A percentile compares a stretch with the other conserved stretches of the same genome.
These are phyloP conservation scores for Bombus pyrosoma DNA, from an alignment of 1,140 invertebrate species.

Conservation along the genomic window DNA sequence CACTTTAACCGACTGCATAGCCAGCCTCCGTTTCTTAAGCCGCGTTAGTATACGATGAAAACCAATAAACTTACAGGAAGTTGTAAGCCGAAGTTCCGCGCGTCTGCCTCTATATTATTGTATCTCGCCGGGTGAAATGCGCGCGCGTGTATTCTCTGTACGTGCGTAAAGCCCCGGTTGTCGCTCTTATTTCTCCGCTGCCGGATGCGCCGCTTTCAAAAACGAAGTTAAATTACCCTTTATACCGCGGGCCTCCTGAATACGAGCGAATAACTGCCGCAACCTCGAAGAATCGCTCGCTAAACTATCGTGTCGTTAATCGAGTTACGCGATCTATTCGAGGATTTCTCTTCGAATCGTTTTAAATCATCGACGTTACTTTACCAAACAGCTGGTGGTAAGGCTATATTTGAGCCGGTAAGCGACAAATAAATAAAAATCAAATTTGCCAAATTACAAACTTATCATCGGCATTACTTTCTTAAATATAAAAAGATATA, in stretches of 20 bases:
- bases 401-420: too few species aligned
- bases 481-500: too few species aligned
- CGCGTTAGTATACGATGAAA: constrained; percentile 30
- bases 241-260: not conserved
- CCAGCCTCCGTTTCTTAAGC: constrained; percentile 32
- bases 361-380: not conserved
- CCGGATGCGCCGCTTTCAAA: constrained; percentile 23
- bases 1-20: constrained; percentile 6
- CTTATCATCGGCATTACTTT: too few species aligned
- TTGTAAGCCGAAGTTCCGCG: constrained; percentile 48
- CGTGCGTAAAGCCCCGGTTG: not conserved
- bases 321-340: not conserved
- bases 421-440: too few species aligned
- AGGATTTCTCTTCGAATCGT: not conserved
- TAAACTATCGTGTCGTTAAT: not conserved
- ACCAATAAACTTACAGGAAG: constrained; percentile 51
- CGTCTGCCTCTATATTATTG: constrained; percentile 48
- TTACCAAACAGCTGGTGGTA: too few species aligned
- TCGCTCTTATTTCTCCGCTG: constrained; percentile 23
- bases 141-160: not conserved
- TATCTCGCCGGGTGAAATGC: constrained; percentile 2
- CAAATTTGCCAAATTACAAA: too few species aligned
- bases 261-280: not conserved
- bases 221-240: constrained; percentile 28
- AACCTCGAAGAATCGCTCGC: not conserved